Base-by-base conservation (phyloP, 1,140 invertebrate species). In the Orchestia grillus region DNA sequence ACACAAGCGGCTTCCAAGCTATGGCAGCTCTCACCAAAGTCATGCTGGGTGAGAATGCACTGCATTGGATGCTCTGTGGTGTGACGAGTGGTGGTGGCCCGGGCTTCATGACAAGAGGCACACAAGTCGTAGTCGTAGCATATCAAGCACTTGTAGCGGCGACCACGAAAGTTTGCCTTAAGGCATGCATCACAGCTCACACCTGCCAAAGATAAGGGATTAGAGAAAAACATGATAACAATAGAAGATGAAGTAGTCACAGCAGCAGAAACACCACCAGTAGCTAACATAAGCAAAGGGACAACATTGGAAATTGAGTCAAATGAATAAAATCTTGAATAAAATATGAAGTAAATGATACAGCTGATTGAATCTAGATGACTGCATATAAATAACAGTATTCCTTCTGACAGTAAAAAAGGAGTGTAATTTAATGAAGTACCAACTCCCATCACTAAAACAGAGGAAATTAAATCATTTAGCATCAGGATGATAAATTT, bases 61-160 rank as follows among this genome's bases (percentile, higher is more conserved):
- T 99, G 99, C 98, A 99, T 99, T 96, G 99, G 99, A 98, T 99
- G 99, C 97, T 99, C 99, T 97, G 98, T 98, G 96, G 98, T 98
- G 97, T 99, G 99, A 97, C 99, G 98, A 96, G 99, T 99, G 97
- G 99, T 99, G 96, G 98, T 99, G 94, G 99, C 99, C 97, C 99
- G 99, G 97, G 98, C 98, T 97, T 99, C 99, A 98, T 99, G 99
- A 97, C 99, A 99, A 97, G 98, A 98, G 97, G 99, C 98, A 98
- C 99, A 99, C 97, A 99, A 98, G 98, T 99, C 99, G 98, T 99
- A 99, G 98, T 99, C 99, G 97, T 99, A 99, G 98, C 99, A 99
- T 97, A 99, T 98, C 97, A 99, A 98, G 98, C 99, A 99, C 98
- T 99, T 99, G 98, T 99, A 99, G 97, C 99, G 98, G 97, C 99